These are phyloP conservation scores for Pantelozetes paolii DNA, from an alignment of 2,888 invertebrate species.

Conservation along the genomic window DNA sequence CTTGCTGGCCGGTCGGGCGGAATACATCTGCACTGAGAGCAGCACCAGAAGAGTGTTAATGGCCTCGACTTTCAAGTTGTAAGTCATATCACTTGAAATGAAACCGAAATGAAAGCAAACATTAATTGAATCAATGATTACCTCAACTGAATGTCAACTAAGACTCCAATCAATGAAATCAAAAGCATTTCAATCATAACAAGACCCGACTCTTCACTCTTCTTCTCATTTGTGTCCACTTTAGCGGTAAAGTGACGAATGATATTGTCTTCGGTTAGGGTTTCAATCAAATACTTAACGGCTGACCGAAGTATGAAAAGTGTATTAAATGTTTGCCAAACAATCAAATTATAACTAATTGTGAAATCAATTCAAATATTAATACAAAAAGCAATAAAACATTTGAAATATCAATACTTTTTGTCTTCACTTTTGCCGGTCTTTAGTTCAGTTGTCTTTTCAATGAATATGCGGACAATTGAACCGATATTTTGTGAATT, in stretches of 20 bases:
- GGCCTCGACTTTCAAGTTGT: slow-evolving; percentile 78
- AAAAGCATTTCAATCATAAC: slow-evolving; percentile 66
- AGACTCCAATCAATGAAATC: slow-evolving; percentile 69
- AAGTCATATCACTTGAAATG: slow-evolving; percentile 68
- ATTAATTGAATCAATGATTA: slow-evolving; percentile 54
- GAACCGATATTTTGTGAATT: slow-evolving; percentile 84
- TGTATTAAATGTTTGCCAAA: slow-evolving; percentile 92
- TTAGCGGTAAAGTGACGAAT: slow-evolving; percentile 64
- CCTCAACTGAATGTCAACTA: slow-evolving; percentile 77
- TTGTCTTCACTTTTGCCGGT: slow-evolving; percentile 49
- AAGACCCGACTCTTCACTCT: slow-evolving; percentile 37
- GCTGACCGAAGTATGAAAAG: slow-evolving; percentile 76
- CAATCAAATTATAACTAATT: slow-evolving; percentile 47
- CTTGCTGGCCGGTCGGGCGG: slow-evolving; percentile 65
- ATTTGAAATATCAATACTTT: slow-evolving; percentile 35
- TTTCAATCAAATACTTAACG: slow-evolving; percentile 83
- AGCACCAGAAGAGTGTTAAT: slow-evolving; percentile 78
- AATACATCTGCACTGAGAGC: slow-evolving; percentile 81
- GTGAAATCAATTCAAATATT: background rate
- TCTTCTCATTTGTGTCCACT: slow-evolving; percentile 40
- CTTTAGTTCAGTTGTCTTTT: slow-evolving; percentile 73
- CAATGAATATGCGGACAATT: slow-evolving; percentile 77
- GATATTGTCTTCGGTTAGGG: slow-evolving; percentile 80
- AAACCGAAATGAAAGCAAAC: slow-evolving; percentile 1
- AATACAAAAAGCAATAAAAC: background rate